Base-by-base conservation (phyloP, 53 echinoderm and acorn worm species). In the Patiria pectinifera region DNA sequence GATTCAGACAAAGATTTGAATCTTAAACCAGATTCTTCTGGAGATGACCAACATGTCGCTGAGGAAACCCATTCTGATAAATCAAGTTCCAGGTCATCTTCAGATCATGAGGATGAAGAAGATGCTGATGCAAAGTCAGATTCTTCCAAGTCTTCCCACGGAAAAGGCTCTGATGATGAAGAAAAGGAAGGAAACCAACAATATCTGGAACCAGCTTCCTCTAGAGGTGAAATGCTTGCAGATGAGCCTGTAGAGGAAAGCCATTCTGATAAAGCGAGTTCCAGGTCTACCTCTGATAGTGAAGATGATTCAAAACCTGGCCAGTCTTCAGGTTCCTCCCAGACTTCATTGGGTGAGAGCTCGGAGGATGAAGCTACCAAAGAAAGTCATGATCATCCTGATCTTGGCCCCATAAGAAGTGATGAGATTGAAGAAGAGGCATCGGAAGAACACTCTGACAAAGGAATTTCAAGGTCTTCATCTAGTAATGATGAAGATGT, bases 401-500 rank as follows among this genome's bases (percentile, higher is more conserved):
- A 59, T 84, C 80, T 21, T 69, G 26, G 18, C 26, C 81, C 6
- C 59, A 78, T 61, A 71, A 91, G 61, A 82, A 86, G 48, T 82
- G 47, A 59, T 89, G 45, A 44, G 62, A 59, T 14, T 48, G 71
- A n/a, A 25, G 82, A 90, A 78, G 26, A 66, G 47, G 66, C 80
- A 45, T 58, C 10, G 21, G 80, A 89, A 48, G 79, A 78, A 13
- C 22, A 87, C 25, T 87, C 74, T 87, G 43, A 86, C 7, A 45
- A 46, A 21, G 4, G 6, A 45, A 71, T 14, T 16, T 89, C 83
- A 21, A 76, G 26, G 77, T 81, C 89, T 88, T 87, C 74, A 21
- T 89, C 88, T 76, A 75, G 66, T 89, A 78, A 80, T 80, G 91
- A 91, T 91, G 86, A 82, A 21, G 85, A 85, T 58, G 71, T 76